Evolutionary conservation across 2,113 vertebrate species (phyloP).

Genomic region (Psammodynastes pulverulentus): DNA sequence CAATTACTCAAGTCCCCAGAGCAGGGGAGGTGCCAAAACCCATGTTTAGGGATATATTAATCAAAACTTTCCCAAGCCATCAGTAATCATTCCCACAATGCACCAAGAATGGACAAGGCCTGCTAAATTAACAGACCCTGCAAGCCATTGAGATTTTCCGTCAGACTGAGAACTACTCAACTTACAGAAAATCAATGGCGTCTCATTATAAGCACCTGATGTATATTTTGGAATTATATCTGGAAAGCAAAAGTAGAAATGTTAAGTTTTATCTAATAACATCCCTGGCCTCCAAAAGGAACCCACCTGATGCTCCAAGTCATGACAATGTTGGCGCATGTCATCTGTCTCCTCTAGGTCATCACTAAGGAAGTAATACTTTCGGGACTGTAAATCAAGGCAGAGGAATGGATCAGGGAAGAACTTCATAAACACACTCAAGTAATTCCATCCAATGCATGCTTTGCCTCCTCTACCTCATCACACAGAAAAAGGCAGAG

Average conservation of each 20-base stretch:
- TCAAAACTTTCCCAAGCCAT: background rate
- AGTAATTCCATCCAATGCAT: background rate
- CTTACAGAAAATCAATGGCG: background rate
- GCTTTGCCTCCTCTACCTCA: background rate
- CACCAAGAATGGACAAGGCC: too few relatives aligned
- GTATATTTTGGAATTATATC: background rate
- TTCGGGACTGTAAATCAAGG: constrained; percentile 75
- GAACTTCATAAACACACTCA: background rate
- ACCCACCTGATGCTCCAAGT: constrained; percentile 84
- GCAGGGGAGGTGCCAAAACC: background rate
- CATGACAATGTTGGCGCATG: constrained; percentile 74
- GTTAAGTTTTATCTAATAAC: background rate
- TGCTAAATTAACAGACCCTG: too few relatives aligned
- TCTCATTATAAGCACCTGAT: background rate
- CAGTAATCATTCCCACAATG: background rate
- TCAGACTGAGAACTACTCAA: background rate
- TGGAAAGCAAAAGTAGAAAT: background rate
- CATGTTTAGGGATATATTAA: background rate
- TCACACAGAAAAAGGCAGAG: background rate
- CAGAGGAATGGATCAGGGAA: background rate
- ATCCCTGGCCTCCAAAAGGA: background rate
- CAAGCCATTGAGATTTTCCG: too few relatives aligned
- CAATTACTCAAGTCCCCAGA: background rate
- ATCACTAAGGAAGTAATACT: constrained; percentile 89
- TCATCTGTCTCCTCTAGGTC: constrained; percentile 76